These are phyloP conservation scores for Ophion ventricosus DNA, from an alignment of 2,888 invertebrate species.

Conservation along the genomic window DNA sequence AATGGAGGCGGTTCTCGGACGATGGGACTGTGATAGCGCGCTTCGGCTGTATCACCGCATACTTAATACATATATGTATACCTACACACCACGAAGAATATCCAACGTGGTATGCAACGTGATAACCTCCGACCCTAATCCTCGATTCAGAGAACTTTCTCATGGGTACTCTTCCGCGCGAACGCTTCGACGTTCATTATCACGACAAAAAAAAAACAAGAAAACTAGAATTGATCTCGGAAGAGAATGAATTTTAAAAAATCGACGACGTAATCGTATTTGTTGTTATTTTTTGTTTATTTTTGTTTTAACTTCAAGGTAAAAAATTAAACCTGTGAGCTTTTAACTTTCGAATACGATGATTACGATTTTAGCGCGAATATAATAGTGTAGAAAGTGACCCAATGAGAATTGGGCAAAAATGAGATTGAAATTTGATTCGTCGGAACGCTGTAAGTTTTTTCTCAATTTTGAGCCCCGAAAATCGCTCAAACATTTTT, in stretches of 20 bases:
- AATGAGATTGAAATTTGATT: not conserved
- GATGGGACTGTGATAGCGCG: constrained; percentile 38
- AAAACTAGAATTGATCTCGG: not conserved
- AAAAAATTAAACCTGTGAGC: not conserved
- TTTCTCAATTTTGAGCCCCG: not conserved
- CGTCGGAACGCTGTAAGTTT: not conserved
- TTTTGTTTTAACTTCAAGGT: not conserved
- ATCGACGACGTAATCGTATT: not conserved
- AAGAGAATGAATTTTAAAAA: not conserved
- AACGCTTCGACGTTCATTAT: constrained; percentile 43
- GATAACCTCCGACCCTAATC: constrained; percentile 66
- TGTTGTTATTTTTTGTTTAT: not conserved
- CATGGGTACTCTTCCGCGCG: constrained; percentile 38
- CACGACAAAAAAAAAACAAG: constrained; percentile 10
- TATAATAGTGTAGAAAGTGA: too few species aligned
- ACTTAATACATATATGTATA: not conserved
- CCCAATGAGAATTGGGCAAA: not conserved
- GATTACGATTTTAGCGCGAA: too few species aligned
- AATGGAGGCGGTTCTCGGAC: constrained; percentile 55
- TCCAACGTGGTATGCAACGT: constrained; percentile 13
- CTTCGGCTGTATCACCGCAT: constrained; percentile 5
- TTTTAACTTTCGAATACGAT: too few species aligned
- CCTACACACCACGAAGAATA: constrained; percentile 1
- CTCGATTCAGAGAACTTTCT: constrained; percentile 75
- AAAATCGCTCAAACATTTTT: not conserved